These are phyloP conservation scores for Iphiclides podalirius DNA, from an alignment of 2,888 invertebrate species.

Conservation along the genomic window DNA sequence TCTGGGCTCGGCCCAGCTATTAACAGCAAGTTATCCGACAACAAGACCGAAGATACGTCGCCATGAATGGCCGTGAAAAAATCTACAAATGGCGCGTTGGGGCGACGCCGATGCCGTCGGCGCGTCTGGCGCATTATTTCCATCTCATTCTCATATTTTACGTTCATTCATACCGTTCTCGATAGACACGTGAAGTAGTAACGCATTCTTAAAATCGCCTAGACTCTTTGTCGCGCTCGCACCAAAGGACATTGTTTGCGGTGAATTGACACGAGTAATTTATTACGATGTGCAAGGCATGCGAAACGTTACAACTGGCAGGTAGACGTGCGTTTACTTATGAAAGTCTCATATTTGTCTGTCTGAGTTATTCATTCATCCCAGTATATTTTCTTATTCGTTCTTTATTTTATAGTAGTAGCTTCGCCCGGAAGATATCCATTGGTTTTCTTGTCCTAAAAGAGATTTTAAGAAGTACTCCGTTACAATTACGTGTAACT, in stretches of 20 bases:
- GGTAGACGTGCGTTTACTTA: conserved; percentile 9
- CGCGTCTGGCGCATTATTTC: conserved; percentile 39
- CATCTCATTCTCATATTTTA: conserved; percentile 28
- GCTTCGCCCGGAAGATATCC: too few relatives aligned
- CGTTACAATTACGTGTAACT: too few relatives aligned
- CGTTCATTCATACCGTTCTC: conserved; percentile 39
- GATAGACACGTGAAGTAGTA: conserved; percentile 27
- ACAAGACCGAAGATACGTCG: conserved; percentile 17
- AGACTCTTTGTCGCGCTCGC: conserved; percentile 29
- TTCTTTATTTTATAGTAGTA: too few relatives aligned
- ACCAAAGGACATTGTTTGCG: conserved; percentile 35
- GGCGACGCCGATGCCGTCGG: conserved; percentile 40
- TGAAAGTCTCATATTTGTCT: conserved; percentile 6
- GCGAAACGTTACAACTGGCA: conserved; percentile 4
- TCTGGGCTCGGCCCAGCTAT: too few relatives aligned
- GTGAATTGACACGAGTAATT: conserved; percentile 28
- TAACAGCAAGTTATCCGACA: too few relatives aligned
- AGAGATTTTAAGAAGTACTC: too few relatives aligned
- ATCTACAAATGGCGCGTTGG: conserved; percentile 44
- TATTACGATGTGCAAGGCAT: conserved; percentile 16
- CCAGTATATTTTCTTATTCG: too few relatives aligned
- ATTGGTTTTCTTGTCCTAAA: too few relatives aligned
- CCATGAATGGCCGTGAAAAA: conserved; percentile 32
- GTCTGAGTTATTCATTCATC: not conserved
- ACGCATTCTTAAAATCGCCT: conserved; percentile 36